These are phyloP conservation scores for Scaptomyza hsui DNA, from an alignment of 1,140 invertebrate species.

Conservation along the genomic window DNA sequence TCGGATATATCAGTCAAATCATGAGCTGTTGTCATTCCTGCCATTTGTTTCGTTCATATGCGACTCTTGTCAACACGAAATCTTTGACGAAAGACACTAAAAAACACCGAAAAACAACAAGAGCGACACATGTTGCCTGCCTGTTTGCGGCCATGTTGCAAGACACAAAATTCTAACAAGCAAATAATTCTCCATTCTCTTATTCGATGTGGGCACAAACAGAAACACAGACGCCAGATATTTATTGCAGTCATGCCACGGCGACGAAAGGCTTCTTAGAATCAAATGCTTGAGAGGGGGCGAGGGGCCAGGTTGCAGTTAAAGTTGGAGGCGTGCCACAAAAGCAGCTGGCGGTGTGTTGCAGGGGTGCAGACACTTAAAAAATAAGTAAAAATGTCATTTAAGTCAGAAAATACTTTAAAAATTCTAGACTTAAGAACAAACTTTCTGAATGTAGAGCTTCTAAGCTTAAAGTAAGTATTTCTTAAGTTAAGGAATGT, in stretches of 20 bases:
- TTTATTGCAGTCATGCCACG: constrained; percentile 67
- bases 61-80: constrained; percentile 60
- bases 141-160: constrained; percentile 48
- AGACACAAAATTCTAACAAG: constrained; percentile 64
- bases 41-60: constrained; percentile 13
- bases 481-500: too few species aligned
- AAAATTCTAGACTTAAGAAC: neutral
- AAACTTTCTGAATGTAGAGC: too few species aligned
- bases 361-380: too few species aligned
- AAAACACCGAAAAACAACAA: constrained; percentile 11
- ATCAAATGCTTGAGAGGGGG: constrained; percentile 40
- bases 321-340: constrained; percentile 16
- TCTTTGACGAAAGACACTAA: constrained; percentile 48
- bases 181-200: constrained; percentile 74
- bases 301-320: neutral
- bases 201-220: constrained; percentile 30
- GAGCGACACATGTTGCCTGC: constrained; percentile 58
- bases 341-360: constrained; percentile 14
- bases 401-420: neutral
- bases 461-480: too few species aligned
- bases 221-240: constrained; percentile 14
- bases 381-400: too few species aligned
- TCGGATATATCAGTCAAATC: constrained; percentile 33
- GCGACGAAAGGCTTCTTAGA: constrained; percentile 79
- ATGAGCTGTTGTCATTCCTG: constrained; percentile 10